Evolutionary conservation across 2,888 invertebrate species (phyloP).

Genomic region (Acanthosepion pharaonis): DNA sequence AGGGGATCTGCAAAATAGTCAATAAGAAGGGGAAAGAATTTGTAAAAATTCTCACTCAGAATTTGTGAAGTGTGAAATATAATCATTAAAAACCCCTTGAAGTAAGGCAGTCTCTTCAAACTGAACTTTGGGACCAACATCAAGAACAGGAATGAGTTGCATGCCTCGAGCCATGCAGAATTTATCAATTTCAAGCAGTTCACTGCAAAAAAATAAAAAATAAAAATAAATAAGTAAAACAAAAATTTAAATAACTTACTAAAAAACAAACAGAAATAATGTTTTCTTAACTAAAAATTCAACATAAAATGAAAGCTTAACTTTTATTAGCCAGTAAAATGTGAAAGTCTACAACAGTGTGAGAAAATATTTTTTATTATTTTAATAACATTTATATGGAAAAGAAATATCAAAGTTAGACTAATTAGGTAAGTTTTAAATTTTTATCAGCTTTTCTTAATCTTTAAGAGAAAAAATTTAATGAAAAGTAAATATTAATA

Average conservation of each 20-base stretch:
- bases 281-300: not conserved
- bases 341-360: not conserved
- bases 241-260: not conserved
- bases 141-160: constrained; percentile 78
- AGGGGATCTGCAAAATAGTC: not conserved
- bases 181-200: constrained; percentile 78
- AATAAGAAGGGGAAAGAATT: not conserved
- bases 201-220: constrained; percentile 69
- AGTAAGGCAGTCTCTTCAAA: constrained; percentile 77
- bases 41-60: constrained; percentile 73
- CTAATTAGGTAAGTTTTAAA: too few species aligned
- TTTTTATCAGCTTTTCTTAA: too few species aligned
- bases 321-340: not conserved
- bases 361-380: not conserved
- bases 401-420: not conserved
- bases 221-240: constrained; percentile 8
- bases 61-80: constrained; percentile 78
- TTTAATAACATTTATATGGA: not conserved
- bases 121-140: constrained; percentile 77
- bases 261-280: not conserved
- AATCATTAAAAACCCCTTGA: constrained; percentile 78
- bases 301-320: not conserved
- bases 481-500: too few species aligned
- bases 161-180: constrained; percentile 78
- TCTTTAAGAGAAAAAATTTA: too few species aligned